Evolutionary conservation across 1,140 invertebrate species (phyloP).

Genomic region (Bombus confusus): DNA sequence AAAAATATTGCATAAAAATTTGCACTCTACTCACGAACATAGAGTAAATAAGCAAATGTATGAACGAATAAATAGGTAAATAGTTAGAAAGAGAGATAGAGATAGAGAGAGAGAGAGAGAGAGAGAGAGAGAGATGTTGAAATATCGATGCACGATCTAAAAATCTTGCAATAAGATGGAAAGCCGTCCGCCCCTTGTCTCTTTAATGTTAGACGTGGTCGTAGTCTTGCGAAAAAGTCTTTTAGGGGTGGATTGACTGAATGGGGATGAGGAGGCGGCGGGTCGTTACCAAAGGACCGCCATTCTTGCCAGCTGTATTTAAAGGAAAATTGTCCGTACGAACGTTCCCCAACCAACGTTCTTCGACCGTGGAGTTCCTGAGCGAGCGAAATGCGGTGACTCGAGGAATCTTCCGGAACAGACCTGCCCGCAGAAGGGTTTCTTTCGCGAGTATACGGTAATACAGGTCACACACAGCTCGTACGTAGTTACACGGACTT

Average conservation of each 20-base stretch:
- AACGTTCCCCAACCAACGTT: slow-evolving; percentile 40
- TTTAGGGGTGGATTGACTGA: slow-evolving; percentile 23
- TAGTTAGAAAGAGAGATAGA: neutral
- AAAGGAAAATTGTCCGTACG: slow-evolving; percentile 68
- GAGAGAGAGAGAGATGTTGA: neutral
- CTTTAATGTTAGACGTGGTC: slow-evolving; percentile 49
- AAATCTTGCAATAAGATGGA: slow-evolving; percentile 41
- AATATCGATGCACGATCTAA: slow-evolving; percentile 11
- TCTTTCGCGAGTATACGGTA: slow-evolving; percentile 37
- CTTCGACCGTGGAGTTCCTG: slow-evolving; percentile 6
- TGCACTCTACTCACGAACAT: no score
- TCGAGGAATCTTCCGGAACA: slow-evolving; percentile 56
- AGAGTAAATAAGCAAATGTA: no score
- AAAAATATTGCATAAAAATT: no score
- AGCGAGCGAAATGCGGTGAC: slow-evolving; percentile 63
- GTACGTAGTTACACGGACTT: slow-evolving; percentile 3
- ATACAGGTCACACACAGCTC: slow-evolving; percentile 39
- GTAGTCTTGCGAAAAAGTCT: slow-evolving; percentile 50
- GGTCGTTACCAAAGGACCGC: slow-evolving; percentile 58
- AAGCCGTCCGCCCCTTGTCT: slow-evolving; percentile 46
- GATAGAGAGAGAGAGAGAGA: neutral
- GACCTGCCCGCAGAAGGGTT: slow-evolving; percentile 27
- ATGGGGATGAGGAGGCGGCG: slow-evolving; percentile 27
- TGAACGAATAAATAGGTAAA: no score
- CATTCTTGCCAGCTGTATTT: slow-evolving; percentile 69